Base-by-base conservation (phyloP, 2,888 invertebrate genomes). In the Athrips mouffetella region DNA sequence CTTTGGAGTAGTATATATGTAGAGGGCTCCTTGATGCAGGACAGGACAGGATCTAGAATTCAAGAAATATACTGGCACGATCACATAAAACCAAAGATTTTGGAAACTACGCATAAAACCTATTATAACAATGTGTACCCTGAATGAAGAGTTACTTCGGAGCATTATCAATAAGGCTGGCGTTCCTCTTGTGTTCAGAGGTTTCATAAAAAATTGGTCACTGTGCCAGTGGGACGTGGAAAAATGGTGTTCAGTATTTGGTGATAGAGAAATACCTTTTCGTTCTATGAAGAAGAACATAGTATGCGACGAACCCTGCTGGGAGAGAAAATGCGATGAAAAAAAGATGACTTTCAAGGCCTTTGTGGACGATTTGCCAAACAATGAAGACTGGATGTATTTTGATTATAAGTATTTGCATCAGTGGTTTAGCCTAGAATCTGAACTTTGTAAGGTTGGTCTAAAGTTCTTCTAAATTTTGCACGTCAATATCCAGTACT, bases 341-440 rank as follows among this genome's bases (percentile, higher is more conserved):
- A 77, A 89, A 46, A 70, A 81, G 25, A 89, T 93, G 70, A 91
- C 91, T 1, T 90, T 96, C 59, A 72, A 80, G 48, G 89, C 93
- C 46, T 95, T 97, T 76, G 56, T 92, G 1, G 67, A 84, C 6
- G 65, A 72, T 20, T 63, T 67, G 21, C 57, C 73, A 10, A 63
- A 76, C 18, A 73, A 70, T 44, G 66, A 90, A 2, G 87, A 91
- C 55, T 96, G 95, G 93, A 90, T 92, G 78, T 96, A 96, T 78
- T 94, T 94, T 78, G 96, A 96, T 80, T 96, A 96, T 70, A 95
- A 95, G 80, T 92, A 95, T 73, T 89, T 96, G 76, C 89, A 91
- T 52, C 90, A 93, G 51, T 91, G 94, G 90, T 92, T 94, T 65
- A 68, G 75, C 47, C 76, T 89, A 41, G 87, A 90, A 18, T 76